A percentile compares a stretch with the other conserved stretches of the same genome.
Evolutionary conservation across 2,113 vertebrate species (phyloP).

Genomic region (Conger conger): DNA sequence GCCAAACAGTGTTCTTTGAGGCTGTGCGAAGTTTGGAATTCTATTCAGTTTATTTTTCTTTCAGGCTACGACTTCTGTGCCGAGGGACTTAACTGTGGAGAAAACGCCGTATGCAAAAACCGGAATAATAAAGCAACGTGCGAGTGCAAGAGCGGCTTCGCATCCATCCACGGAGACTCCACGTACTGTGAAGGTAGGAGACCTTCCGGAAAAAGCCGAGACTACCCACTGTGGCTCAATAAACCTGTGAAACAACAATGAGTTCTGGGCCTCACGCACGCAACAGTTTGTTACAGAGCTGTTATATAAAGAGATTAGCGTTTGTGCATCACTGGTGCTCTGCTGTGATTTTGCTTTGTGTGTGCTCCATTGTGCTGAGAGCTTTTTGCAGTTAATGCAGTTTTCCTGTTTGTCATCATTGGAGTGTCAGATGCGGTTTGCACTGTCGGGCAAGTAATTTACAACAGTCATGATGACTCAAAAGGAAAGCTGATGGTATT

Average conservation of each 20-base stretch:
- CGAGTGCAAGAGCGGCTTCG: conserved; percentile 86
- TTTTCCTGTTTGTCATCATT: background rate
- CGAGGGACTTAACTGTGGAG: conserved; percentile 87
- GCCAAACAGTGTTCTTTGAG: background rate
- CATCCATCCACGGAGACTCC: conserved; percentile 82
- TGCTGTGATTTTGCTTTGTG: background rate
- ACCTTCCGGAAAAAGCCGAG: background rate
- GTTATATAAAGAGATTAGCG: background rate
- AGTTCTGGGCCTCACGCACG: background rate
- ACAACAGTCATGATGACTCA: background rate
- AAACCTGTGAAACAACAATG: background rate
- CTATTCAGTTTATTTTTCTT: conserved; percentile 30
- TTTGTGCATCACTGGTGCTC: background rate
- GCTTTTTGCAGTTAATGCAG: background rate
- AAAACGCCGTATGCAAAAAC: conserved; percentile 92
- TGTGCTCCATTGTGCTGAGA: background rate
- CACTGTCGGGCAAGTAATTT: background rate
- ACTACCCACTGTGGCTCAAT: background rate
- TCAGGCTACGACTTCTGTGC: conserved; percentile 93
- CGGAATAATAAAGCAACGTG: conserved; percentile 88
- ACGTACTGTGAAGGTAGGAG: conserved; percentile 90
- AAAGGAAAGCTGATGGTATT: background rate
- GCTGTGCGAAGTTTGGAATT: background rate
- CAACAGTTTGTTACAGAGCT: background rate
- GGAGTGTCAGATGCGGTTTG: background rate